These are phyloP conservation scores for Montifringilla adamsi DNA, from an alignment of 2,113 vertebrate species.

Conservation along the genomic window DNA sequence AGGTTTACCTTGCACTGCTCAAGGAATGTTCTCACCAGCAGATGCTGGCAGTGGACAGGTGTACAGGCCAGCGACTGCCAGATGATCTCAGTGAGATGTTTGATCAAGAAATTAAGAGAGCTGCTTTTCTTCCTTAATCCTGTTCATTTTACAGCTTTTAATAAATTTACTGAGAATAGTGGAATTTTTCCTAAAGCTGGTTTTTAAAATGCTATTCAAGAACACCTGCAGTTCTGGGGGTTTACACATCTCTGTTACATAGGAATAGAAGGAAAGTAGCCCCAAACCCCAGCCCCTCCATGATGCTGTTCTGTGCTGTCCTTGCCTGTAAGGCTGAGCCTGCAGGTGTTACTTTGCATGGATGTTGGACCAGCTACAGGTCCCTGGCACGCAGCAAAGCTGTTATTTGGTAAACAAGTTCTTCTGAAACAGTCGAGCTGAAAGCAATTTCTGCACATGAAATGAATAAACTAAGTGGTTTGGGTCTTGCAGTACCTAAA, in stretches of 20 bases:
- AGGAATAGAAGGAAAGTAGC: neutral
- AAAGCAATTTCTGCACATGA: neutral
- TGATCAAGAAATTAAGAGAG: neutral
- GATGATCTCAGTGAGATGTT: neutral
- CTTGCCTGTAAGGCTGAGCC: neutral
- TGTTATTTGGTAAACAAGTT: neutral
- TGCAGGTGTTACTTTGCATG: neutral
- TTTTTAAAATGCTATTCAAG: neutral
- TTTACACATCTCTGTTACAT: neutral
- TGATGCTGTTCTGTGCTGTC: neutral
- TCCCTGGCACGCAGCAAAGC: neutral
- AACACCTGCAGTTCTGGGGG: neutral
- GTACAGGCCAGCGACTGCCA: neutral
- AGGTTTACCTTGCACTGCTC: neutral
- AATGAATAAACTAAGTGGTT: neutral
- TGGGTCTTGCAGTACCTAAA: neutral
- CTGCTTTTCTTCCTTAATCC: neutral
- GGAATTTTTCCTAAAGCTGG: neutral
- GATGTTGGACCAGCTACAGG: neutral
- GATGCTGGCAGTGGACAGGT: neutral
- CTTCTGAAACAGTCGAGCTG: neutral
- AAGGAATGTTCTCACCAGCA: neutral
- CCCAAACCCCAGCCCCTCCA: neutral
- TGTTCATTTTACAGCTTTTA: neutral
- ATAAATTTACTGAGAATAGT: neutral